Conservation (phyloP, 2,113 vertebrate species). For the Rhinichthys klamathensis region DNA sequence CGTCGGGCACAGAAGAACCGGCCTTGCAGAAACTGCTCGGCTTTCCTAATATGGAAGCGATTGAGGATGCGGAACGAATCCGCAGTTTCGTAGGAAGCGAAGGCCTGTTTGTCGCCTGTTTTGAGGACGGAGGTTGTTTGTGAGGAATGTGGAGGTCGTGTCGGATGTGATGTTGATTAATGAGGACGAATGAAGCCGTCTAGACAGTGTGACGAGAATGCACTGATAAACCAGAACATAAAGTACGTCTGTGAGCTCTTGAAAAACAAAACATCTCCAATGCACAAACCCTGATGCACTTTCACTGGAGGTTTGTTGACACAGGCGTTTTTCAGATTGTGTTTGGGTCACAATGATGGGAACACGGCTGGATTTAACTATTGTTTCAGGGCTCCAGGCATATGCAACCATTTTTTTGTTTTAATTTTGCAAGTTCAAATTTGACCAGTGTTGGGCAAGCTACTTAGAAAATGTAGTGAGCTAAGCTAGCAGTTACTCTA, state of each 20-base stretch:
- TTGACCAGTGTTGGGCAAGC: no score
- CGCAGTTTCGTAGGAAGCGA: slow-evolving; percentile 41
- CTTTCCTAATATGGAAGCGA: slow-evolving; percentile 68
- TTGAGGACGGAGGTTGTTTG: slow-evolving; percentile 45
- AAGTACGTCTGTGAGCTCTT: slow-evolving; percentile 15
- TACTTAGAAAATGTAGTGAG: no score
- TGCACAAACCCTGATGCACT: neutral
- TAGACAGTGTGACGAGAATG: slow-evolving; percentile 10
- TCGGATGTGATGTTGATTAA: slow-evolving; percentile 18
- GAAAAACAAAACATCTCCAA: neutral
- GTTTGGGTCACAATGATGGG: neutral
- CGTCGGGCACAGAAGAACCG: neutral
- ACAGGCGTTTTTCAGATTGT: slow-evolving; percentile 26
- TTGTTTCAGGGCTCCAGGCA: no score
- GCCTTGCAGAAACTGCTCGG: slow-evolving; percentile 22
- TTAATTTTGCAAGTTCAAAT: no score
- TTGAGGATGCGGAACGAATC: slow-evolving; percentile 57
- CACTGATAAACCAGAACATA: neutral
- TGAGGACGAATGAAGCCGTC: slow-evolving; percentile 25
- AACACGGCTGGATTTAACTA: neutral
- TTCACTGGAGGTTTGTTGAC: slow-evolving; percentile 38
- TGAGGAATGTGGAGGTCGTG: slow-evolving; percentile 3
- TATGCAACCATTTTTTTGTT: no score
- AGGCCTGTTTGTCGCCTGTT: slow-evolving; percentile 51
- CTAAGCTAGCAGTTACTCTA: no score